Evolutionary conservation across 2,113 vertebrate genomes (phyloP), one percentile per base, ranked within the genome.

Genomic region (Stomatorhinus ivindoensis): DNA sequence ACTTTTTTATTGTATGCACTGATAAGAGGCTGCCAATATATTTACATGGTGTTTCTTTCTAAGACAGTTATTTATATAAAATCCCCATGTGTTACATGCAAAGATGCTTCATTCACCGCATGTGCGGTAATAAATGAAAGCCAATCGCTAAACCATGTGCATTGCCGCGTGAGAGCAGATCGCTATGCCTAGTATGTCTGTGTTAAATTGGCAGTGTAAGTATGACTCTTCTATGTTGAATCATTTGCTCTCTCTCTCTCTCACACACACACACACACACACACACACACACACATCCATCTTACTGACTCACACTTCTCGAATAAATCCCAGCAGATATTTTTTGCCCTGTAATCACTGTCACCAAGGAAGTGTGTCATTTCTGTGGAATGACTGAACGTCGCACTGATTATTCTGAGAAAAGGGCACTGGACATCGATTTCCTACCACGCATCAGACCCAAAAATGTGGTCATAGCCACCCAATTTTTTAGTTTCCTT

Each of bases 281-380:
- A 76, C 69, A 76, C 31, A 39, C 31, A 39, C 31, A 39, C 13
- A 0, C 15, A 42, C 73, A 39, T 31, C 35, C 73, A 80, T 80
- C 73, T 6, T 42, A 86, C 11, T 50, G 10, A 51, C n/a, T 86
- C 85, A 85, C 82, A 21, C 82, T 48, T 53, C 31, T 50, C 3
- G 35, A 87, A 87, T 55, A 31, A 58, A 55, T 15, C 85, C 90
- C 87, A 89, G 87, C 91, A 91, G 91, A 92, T 93, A 92, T 93
- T 94, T 93, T 90, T 87, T 50, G 73, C 88, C 50, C 39, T 90
- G 91, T 94, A 94, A 94, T 94, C 92, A 92, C 92, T 91, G 91
- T 93, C 91, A 92, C 93, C 92, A 92, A 90, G 90, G 90, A 87
- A 91, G 91, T 90, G 35, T 55, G 87, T 90, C 88, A 89, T 90